Percentiles rank a stretch among this genome's conserved stretches.
Conservation (phyloP, 2,888 invertebrate species). For the Mamestra brassicae region DNA sequence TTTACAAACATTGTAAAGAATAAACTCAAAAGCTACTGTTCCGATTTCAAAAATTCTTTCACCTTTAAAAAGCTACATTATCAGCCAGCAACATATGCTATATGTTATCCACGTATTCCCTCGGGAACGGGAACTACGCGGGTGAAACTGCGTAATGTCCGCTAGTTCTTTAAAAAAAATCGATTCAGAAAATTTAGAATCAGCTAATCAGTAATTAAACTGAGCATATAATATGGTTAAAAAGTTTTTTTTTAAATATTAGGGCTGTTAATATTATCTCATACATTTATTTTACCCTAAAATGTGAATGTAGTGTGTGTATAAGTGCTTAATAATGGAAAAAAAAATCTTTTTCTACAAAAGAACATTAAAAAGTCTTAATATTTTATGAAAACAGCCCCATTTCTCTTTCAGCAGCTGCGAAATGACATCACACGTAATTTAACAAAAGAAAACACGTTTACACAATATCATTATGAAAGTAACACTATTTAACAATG, state of each 20-base stretch:
- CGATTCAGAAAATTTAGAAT: no score
- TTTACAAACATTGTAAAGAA: no score
- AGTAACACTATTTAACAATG: slow-evolving; percentile 2
- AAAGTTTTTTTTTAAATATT: neutral
- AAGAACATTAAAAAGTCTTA: neutral
- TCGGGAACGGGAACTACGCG: no score
- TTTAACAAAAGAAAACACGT: slow-evolving; percentile 13
- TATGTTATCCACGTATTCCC: no score
- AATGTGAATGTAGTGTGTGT: neutral
- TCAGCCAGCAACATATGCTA: no score
- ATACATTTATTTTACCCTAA: neutral
- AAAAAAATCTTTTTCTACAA: neutral
- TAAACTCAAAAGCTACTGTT: no score
- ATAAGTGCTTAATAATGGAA: neutral
- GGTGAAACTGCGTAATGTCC: no score
- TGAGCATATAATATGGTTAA: no score
- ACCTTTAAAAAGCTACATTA: no score
- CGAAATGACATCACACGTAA: neutral
- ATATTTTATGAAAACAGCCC: neutral
- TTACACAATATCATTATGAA: neutral
- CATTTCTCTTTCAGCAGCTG: slow-evolving; percentile 6
- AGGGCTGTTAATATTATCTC: neutral
- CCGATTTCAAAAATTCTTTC: no score
- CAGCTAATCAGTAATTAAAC: no score
- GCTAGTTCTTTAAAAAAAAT: no score